Evolutionary conservation across 2,113 vertebrate genomes (phyloP).

Genomic region (Rana temporaria): DNA sequence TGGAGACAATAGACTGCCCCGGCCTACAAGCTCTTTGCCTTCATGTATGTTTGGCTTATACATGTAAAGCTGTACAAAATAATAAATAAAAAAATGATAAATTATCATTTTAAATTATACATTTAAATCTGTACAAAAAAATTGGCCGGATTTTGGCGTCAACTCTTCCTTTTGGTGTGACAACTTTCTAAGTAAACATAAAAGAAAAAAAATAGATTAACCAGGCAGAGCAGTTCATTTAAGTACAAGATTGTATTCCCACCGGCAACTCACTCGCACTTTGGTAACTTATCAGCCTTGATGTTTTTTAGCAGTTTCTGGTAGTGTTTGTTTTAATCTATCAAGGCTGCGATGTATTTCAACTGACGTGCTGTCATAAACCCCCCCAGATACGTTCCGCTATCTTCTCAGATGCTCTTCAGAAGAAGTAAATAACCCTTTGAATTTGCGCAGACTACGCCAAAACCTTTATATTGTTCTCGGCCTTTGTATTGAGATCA

Average conservation of each 20-base stretch:
- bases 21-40: too few relatives aligned
- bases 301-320: slow-evolving; percentile 27
- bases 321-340: slow-evolving; percentile 27
- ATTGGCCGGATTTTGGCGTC: background rate
- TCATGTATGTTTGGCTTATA: too few relatives aligned
- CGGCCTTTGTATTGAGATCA: background rate
- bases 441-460: background rate
- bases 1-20: too few relatives aligned
- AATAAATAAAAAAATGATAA: too few relatives aligned
- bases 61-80: too few relatives aligned
- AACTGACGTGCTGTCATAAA: slow-evolving; percentile 45
- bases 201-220: background rate
- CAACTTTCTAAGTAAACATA: slow-evolving; percentile 10
- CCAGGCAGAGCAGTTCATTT: background rate
- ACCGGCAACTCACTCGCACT: background rate
- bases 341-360: slow-evolving; percentile 25
- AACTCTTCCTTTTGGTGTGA: background rate
- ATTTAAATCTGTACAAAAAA: too few relatives aligned
- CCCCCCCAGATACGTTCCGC: slow-evolving; percentile 10
- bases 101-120: too few relatives aligned
- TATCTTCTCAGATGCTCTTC: slow-evolving; percentile 13
- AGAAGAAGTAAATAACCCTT: slow-evolving; percentile 19
- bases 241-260: slow-evolving; percentile 12
- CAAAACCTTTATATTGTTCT: background rate
- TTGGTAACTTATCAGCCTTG: slow-evolving; percentile 29